phyloP scores from a whole-genome alignment of 2,797 vertebrate species.

The Parambassis ranga region DNA sequence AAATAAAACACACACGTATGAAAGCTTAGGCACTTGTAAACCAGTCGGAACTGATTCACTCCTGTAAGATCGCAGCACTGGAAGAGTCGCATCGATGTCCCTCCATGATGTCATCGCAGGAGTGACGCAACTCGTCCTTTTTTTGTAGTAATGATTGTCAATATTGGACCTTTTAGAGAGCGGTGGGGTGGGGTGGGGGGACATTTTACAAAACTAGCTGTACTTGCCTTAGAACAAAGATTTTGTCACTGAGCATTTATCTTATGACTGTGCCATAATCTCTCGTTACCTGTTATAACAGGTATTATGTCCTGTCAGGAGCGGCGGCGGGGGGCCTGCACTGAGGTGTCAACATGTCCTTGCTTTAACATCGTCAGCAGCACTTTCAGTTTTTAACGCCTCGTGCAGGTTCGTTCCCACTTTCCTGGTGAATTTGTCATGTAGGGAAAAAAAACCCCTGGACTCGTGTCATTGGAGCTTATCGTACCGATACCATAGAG shows the following conservation, averaged over 20 bases:
- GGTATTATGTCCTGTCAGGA: slow-evolving; percentile 69
- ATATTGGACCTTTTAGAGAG: slow-evolving; percentile 33
- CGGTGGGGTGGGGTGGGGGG: background rate
- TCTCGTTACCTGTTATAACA: slow-evolving; percentile 80
- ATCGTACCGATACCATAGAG: slow-evolving; percentile 64
- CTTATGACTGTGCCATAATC: slow-evolving; percentile 83
- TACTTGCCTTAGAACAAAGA: slow-evolving; percentile 80
- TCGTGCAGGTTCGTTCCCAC: slow-evolving; percentile 46
- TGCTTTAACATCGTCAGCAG: slow-evolving; percentile 30
- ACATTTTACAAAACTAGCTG: slow-evolving; percentile 63
- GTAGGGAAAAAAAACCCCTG: slow-evolving; percentile 51
- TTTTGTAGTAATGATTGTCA: slow-evolving; percentile 41
- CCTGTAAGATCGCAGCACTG: slow-evolving; percentile 69
- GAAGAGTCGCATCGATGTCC: no score
- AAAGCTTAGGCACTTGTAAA: slow-evolving; percentile 77
- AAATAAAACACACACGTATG: slow-evolving; percentile 33
- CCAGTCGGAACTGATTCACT: slow-evolving; percentile 54
- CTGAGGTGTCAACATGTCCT: no score
- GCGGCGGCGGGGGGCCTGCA: no score
- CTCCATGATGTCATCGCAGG: slow-evolving; percentile 8
- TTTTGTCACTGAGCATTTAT: slow-evolving; percentile 79
- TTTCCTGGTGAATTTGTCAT: slow-evolving; percentile 47
- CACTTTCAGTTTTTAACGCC: slow-evolving; percentile 40
- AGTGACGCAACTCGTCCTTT: slow-evolving; percentile 15
- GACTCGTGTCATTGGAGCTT: slow-evolving; percentile 58